Percentiles rank a stretch among this genome's conserved stretches.
Conservation (phyloP, 1,140 invertebrate genomes). For the Euwallacea similis region DNA sequence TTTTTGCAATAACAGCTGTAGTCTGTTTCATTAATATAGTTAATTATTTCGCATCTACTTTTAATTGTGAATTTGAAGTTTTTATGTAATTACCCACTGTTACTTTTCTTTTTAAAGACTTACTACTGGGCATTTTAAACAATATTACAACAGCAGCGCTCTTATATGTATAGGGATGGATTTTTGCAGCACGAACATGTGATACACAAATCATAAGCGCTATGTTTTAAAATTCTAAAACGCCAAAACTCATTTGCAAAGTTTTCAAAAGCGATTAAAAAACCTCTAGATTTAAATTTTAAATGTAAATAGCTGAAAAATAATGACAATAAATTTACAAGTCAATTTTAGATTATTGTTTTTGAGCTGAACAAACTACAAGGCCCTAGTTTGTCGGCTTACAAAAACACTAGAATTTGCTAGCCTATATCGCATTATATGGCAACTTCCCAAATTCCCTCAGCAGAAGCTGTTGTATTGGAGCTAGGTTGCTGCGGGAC, state of each 20-base stretch:
- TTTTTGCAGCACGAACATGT: background rate
- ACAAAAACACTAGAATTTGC: background rate
- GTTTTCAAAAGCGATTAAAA: too few relatives aligned
- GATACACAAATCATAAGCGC: background rate
- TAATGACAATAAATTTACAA: constrained; percentile 31
- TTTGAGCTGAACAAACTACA: constrained; percentile 5
- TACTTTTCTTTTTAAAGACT: too few relatives aligned
- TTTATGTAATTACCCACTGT: too few relatives aligned
- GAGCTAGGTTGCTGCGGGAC: background rate
- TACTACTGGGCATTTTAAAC: background rate
- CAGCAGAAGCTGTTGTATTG: background rate
- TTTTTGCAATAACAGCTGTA: too few relatives aligned
- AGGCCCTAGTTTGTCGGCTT: constrained; percentile 9
- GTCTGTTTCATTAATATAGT: too few relatives aligned
- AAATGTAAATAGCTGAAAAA: constrained; percentile 19
- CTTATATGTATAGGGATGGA: background rate
- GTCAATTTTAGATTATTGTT: constrained; percentile 21
- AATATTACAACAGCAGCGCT: background rate
- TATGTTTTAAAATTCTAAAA: too few relatives aligned
- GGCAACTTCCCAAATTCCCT: too few relatives aligned
- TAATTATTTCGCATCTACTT: too few relatives aligned
- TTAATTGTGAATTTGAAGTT: too few relatives aligned
- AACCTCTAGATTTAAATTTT: constrained; percentile 2
- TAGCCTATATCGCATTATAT: too few relatives aligned
- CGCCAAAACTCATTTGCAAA: too few relatives aligned